Evolutionary conservation across 1,140 invertebrate species (phyloP), one percentile per base, ranked within the genome.

Genomic region (Drosophila kikkawai): DNA sequence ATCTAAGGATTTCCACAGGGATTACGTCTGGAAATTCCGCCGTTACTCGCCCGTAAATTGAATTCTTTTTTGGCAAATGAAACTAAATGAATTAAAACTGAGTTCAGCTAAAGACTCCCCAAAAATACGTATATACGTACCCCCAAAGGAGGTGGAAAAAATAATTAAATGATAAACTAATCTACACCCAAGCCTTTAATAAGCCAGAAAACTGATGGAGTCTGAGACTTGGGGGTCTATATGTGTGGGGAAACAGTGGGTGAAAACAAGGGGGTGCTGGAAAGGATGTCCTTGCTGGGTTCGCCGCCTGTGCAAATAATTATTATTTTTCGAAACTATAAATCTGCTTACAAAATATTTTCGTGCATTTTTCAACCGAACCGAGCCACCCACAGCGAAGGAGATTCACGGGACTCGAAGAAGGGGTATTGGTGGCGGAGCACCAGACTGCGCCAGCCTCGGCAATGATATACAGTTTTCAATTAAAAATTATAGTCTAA

Each of bases 121-220:
- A 34, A 57, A 51, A 45, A 59, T 58, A 57, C 36, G 64, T 53
- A 41, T 34, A 12, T 9, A n/a, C 1, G 1, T 26, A 32, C 13
- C 48, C 48, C 34, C 36, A 32, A 32, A 45, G 57, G 58, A 75
- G 60, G 70, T 63, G 55, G 69, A 85, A 85, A 86, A 87, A 87
- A 87, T 87, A 87, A 87, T 87, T 87, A 87, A 87, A 87, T 87
- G 83, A 87, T 75, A 87, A 87, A 87, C 83, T 87, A 87, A 87
- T 87, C 83, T 87, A 66, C 70, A 75, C 51, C 73, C 71, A 65
- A 73, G 81, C 71, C 81, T 73, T 73, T 73, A 84, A 80, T 84
- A 80, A 84, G 73, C 76, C 66, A 48, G 41, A 26, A 47, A 66
- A 29, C 53, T 68, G 80, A 68, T 71, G 64, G 75, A 68, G 80